Conservation (phyloP, 2,888 invertebrate genomes). For the Zhuqinia jingwanae region DNA sequence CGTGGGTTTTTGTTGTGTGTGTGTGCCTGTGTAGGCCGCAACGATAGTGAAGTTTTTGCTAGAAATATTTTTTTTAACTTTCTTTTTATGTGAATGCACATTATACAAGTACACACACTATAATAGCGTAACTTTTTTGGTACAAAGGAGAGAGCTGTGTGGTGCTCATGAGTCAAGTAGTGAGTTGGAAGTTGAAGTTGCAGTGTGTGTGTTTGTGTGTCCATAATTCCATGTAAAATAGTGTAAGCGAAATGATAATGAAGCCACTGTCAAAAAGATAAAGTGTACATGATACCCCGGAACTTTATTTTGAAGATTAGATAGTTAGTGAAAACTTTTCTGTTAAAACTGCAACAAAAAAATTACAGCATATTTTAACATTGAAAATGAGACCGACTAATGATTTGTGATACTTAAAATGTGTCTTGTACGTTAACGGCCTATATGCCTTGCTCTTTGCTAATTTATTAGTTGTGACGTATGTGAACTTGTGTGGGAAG, state of each 20-base stretch:
- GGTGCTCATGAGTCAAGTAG: constrained; percentile 24
- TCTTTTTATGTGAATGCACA: background rate
- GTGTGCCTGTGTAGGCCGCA: constrained; percentile 4
- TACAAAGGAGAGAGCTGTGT: constrained; percentile 4
- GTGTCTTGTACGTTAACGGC: constrained; percentile 41
- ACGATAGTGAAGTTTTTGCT: constrained; percentile 7
- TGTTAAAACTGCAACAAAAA: background rate
- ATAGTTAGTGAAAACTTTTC: background rate
- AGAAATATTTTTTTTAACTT: background rate
- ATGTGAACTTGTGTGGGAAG: background rate
- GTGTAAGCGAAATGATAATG: background rate
- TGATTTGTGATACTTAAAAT: constrained; percentile 15
- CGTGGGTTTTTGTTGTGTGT: constrained; percentile 29
- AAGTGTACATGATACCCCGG: background rate
- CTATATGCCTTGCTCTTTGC: background rate
- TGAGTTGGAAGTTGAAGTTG: background rate
- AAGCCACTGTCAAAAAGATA: background rate
- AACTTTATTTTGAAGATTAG: background rate
- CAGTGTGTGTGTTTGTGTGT: background rate
- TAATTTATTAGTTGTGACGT: background rate
- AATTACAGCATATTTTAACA: no score
- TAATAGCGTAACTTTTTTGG: background rate
- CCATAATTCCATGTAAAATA: background rate
- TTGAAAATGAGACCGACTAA: background rate
- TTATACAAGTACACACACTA: no score